phyloP scores from a whole-genome alignment of 2,113 vertebrate species.

The Forbesichthys papilliferus region DNA sequence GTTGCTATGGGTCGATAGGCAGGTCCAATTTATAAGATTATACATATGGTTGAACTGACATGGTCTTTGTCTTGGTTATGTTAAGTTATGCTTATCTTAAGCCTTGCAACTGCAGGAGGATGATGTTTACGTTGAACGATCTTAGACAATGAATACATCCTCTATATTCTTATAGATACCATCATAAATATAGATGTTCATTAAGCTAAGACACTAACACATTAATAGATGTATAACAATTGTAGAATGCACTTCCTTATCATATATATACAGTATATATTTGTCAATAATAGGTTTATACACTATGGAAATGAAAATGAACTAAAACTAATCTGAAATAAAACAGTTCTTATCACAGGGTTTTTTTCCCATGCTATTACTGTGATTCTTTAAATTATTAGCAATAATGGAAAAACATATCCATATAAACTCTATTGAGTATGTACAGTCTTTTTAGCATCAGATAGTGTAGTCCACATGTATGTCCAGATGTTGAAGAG shows the following conservation, averaged over 20 bases:
- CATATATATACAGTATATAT: neutral
- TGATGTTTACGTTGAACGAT: no score
- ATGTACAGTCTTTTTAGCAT: no score
- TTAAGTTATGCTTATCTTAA: no score
- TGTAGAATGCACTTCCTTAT: neutral
- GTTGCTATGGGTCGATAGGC: neutral
- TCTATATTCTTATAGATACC: no score
- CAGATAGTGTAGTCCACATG: no score
- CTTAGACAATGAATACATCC: no score
- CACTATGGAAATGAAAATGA: neutral
- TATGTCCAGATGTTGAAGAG: no score
- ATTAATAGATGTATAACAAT: no score
- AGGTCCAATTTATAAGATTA: neutral
- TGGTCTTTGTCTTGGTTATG: neutral
- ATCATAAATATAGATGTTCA: no score
- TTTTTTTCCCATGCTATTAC: neutral
- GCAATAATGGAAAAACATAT: constrained; percentile 10
- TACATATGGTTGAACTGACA: constrained; percentile 30
- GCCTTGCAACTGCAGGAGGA: no score
- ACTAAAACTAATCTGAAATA: neutral
- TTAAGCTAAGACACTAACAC: no score
- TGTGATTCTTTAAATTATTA: constrained; percentile 22
- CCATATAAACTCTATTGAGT: neutral
- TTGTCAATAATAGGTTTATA: neutral
- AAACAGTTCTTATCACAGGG: neutral